phyloP scores from a whole-genome alignment of 2,888 invertebrate species.

The Malthinus flaveolus region DNA sequence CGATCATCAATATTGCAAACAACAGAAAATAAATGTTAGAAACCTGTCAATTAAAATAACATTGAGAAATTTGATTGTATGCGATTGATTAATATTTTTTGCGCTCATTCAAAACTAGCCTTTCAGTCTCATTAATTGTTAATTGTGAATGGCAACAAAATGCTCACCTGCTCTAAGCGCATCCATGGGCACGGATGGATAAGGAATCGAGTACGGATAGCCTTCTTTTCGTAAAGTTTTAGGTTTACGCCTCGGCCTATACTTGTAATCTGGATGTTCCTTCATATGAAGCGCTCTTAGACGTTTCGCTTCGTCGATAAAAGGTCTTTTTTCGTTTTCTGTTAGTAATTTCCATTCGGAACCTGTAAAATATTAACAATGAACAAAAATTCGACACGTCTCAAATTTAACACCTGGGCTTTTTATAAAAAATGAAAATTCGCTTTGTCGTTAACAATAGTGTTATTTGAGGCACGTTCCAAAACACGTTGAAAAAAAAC shows the following conservation, averaged over 20 bases:
- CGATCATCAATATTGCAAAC: too few species aligned
- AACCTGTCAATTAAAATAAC: conserved; percentile 6
- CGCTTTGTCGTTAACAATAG: conserved; percentile 16
- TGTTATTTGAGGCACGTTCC: conserved; percentile 29
- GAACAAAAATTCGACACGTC: conserved; percentile 1
- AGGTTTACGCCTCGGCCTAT: conserved; percentile 86
- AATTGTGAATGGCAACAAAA: background rate
- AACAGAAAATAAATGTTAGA: conserved; percentile 1
- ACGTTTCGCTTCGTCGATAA: conserved; percentile 96
- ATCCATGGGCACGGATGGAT: conserved; percentile 89
- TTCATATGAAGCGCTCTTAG: conserved; percentile 94
- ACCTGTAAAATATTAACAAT: conserved; percentile 56
- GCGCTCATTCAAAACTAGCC: too few species aligned
- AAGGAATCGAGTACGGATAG: conserved; percentile 90
- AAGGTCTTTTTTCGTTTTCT: conserved; percentile 94
- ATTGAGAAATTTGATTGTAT: conserved; percentile 2
- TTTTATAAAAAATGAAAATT: conserved; percentile 7
- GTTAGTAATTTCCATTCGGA: conserved; percentile 95
- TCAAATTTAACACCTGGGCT: conserved; percentile 4
- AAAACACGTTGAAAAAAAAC: conserved; percentile 31
- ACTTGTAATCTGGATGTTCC: conserved; percentile 94
- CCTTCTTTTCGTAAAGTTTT: conserved; percentile 88
- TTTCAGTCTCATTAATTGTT: background rate
- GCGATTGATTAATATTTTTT: background rate
- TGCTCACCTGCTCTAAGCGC: conserved; percentile 74